Base-by-base conservation (phyloP, 2,888 invertebrate species). In the Rotaria macrura region DNA sequence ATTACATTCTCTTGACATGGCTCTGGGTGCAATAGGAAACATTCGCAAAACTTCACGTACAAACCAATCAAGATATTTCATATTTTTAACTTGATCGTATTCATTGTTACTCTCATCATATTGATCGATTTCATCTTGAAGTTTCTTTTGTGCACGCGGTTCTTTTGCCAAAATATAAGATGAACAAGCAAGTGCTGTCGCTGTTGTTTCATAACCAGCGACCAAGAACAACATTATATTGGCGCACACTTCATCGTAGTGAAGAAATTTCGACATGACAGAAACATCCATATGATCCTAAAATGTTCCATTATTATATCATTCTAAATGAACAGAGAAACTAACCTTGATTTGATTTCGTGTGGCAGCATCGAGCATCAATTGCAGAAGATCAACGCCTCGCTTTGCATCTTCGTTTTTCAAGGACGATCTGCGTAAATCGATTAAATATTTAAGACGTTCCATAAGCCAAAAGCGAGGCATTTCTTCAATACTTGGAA, bases 11-110 rank as follows among this genome's bases (percentile, higher is more conserved):
- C 79, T 23, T n/a, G 40, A 25, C 10, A n/a, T 9, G 3, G 17
- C 43, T 79, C 25, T 7, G 14, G n/a, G 25, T 79, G 25, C 25
- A n/a, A 90, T 87, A 3, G 92, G 92, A 87, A 90, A 92, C 87
- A 91, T 89, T 83, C 92, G 87, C 12, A 92, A 88, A 6, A 91
- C 89, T 87, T 92, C 92, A 86, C 89, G 89, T 85, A 91, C 88
- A n/a, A 92, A 91, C 89, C 90, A 90, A 85, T 92, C 91, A 54
- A 92, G 87, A 87, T 91, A 91, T 79, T 88, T 88, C 87, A 91
- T 87, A 38, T 89, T 87, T 0, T 38, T 20, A 7, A 38, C 43
- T n/a, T 20, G 23, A 6, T 79, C 25, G 43, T 79, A 79, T 17
- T 7, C 25, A 65, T 17, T 12, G 0, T 65, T 34, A 38, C 9